Conservation (phyloP, 92 coral and sea anemone species). For the Ricordea florida region DNA sequence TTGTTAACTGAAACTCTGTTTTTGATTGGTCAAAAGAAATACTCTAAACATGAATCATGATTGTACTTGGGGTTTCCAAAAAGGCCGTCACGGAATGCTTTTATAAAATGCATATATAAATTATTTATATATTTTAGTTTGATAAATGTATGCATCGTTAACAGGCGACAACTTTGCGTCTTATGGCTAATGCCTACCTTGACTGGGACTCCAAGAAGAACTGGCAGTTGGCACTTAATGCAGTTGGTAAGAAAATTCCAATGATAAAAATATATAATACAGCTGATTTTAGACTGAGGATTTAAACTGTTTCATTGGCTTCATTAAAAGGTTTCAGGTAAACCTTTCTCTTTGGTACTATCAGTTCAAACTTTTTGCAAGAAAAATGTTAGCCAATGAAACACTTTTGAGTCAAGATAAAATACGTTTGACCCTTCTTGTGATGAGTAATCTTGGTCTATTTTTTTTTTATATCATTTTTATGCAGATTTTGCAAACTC, state of each 20-base stretch:
- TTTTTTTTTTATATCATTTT: not conserved
- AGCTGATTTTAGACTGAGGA: no score
- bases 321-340: no score
- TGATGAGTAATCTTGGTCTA: no score
- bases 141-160: not conserved
- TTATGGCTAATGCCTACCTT: conserved; percentile 93
- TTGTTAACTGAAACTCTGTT: no score
- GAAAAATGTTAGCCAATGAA: not conserved
- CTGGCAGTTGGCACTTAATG: conserved; percentile 92
- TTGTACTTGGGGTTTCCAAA: no score
- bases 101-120: no score
- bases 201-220: conserved; percentile 89
- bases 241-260: conserved; percentile 82
- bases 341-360: not conserved
- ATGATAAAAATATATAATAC: no score
- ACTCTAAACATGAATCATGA: no score
- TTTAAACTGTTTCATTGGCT: no score
- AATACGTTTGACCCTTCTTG: no score
- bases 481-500: conserved; percentile 94
- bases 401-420: not conserved
- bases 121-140: not conserved
- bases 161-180: conserved; percentile 87
- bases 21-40: no score
- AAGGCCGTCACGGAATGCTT: not conserved
- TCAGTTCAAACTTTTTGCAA: not conserved